These are phyloP conservation scores for Charina bottae DNA, from an alignment of 2,113 vertebrate species.

Conservation along the genomic window DNA sequence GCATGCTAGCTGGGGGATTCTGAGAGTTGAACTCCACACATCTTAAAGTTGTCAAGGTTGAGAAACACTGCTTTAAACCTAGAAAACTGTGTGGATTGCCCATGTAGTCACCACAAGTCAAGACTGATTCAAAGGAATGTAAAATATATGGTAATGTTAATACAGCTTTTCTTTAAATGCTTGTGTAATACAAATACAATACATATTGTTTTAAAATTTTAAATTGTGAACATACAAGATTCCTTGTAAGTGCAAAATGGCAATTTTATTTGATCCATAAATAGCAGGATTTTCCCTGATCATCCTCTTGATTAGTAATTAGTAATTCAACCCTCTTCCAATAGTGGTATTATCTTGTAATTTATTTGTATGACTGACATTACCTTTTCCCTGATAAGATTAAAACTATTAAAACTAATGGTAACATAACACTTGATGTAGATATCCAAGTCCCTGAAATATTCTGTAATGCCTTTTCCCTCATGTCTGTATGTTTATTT, in stretches of 20 bases:
- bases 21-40: too few species aligned
- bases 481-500: too few species aligned
- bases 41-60: too few species aligned
- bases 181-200: neutral
- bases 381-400: neutral
- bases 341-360: neutral
- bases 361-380: neutral
- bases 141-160: neutral
- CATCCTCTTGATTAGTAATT: neutral
- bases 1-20: too few species aligned
- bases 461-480: too few species aligned
- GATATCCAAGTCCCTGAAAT: too few species aligned
- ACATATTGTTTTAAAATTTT: neutral
- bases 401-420: too few species aligned
- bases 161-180: neutral
- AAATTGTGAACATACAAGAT: neutral
- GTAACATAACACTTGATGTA: too few species aligned
- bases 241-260: neutral
- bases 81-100: neutral
- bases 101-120: neutral
- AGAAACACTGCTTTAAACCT: neutral
- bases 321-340: neutral
- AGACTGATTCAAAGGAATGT: neutral
- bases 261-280: neutral
- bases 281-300: neutral